Evolutionary conservation across 2,113 vertebrate species (phyloP), one percentile per base, ranked within the genome.

Genomic region (Cyprinodon variegatus): DNA sequence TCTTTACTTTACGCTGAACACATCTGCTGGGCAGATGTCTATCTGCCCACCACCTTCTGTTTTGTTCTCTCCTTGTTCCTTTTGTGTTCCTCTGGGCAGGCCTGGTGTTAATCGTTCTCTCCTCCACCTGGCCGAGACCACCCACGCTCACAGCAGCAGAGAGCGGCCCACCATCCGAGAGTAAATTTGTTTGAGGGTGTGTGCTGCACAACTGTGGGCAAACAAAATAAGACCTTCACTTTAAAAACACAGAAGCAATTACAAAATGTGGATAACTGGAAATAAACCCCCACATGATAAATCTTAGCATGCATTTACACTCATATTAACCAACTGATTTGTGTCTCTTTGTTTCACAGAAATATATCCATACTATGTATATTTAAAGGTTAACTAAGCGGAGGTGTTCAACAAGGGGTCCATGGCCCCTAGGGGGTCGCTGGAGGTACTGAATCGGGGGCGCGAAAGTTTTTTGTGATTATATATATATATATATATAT

Each of bases 61-160:
- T 72, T 62, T 84, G 83, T 85, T 84, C 76, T 76, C 74, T 77
- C 67, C 61, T 74, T 77, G 61, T 48, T 63, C 81, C 65, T 69
- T 72, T 76, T 74, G 66, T 70, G 70, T 72, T 77, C 81, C 76
- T 91, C 76, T 63, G 81, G 84, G 82, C 79, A 64, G 85, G 86
- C 75, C 69, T 90, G 86, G 89, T 90, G 88, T 90, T 92, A 93
- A 93, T 92, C 83, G 76, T 46, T 86, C 85, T 84, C 88, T 91
- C 85, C 81, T 91, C 89, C 93, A 92, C 91, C 91, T 91, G 89
- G 85, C 66, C 72, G 20, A 65, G 93, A 93, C 94, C 94, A 94
- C 94, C 93, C 93, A 92, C 88, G 81, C 82, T 77, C 69, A 74
- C 57, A 87, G 83, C 62, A 22, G 61, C 61, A 82, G 83, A 36